Base-by-base conservation (phyloP, 1,140 invertebrate species). In the Anastatus disparis region DNA sequence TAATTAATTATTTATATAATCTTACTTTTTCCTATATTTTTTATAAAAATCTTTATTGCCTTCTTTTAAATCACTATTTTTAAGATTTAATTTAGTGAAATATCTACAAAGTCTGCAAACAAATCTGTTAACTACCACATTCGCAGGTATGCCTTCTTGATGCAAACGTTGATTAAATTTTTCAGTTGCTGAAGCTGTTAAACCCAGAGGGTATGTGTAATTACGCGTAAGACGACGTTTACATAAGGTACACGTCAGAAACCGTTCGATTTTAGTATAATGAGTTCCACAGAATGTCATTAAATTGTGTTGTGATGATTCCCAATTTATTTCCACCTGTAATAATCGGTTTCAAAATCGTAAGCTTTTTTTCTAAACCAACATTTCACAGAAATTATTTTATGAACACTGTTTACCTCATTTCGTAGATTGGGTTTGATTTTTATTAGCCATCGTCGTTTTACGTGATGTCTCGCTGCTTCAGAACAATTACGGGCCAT, bases 41-140 rank as follows among this genome's bases (percentile, higher is more conserved):
- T 86, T 89, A 55, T 88, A 88, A 68, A 92, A 93, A 13, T 87
- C 87, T 15, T 86, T 85, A 62, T 89, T 89, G 71, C 88, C 87
- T 22, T 76, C 68, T 31, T 76, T 82, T 81, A 88, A 84, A 29
- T 87, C 81, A 52, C 79, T 83, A 69, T 85, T 84, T 62, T 93
- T 92, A 65, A 93, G 84, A 29, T 93, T 85, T 22, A 93, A 77
- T 52, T 90, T 88, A 61, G 90, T 91, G 81, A 92, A 94, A 77
- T 92, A 92, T 68, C 91, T 89, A 75, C 93, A 95, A 6, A 92
- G 80, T 82, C 94, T 94, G 82, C 93, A 95, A 12, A 94, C 89
- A 72, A 93, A 79, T 52, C 81, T 80, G 22, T 86, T 85, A 22
- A 82, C 79, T 35, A 83, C 79, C 42, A 71, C 66, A 17, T 12